Base-by-base conservation (phyloP, 1,140 invertebrate genomes). In the Pinna nobilis region DNA sequence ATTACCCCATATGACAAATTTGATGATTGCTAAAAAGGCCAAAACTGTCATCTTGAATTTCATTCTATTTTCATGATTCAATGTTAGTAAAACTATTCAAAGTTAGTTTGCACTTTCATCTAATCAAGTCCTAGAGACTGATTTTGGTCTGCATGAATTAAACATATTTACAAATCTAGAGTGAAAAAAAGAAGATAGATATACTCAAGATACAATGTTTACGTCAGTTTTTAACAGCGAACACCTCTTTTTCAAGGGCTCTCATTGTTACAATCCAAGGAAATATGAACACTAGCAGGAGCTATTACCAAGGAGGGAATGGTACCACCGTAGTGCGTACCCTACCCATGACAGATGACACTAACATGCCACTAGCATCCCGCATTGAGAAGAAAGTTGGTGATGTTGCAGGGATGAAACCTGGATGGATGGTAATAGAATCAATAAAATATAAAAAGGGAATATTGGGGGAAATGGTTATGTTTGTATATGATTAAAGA, bases 341-440 rank as follows among this genome's bases (percentile, higher is more conserved):
- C 15, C 44, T 50, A 7, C 73, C 61, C n/a, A n/a, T 70, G 1
- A 37, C 50, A 11, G 41, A 37, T 11, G 20, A 65, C 37, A 28
- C 25, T 23, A 20, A 20, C 0, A 49, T 15, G 23, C 18, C 30
- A 59, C 49, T 70, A n/a, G 51, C 64, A 39, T 69, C 72, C 37
- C 13, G 44, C 2, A 18, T 82, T 5, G 37, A 67, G 41, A 59
- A 74, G n/a, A 51, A 57, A 47, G n/a, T 78, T 0, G n/a, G 57
- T 68, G 28, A 44, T 3, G 4, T 47, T 23, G 44, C 23, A 57
- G 49, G 18, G 50, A 74, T 32, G 33, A 72, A 79, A 79, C 75
- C 53, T 53, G 82, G 81, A 32, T 81, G 83, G 79, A 79, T 78
- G 76, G 84, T 86, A 70, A 71, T 77, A 35, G 53, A 23, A 6